Percentiles rank a stretch among this genome's conserved stretches.
These are phyloP conservation scores for Bombus superbus DNA, from an alignment of 1,140 invertebrate species.

Conservation along the genomic window DNA sequence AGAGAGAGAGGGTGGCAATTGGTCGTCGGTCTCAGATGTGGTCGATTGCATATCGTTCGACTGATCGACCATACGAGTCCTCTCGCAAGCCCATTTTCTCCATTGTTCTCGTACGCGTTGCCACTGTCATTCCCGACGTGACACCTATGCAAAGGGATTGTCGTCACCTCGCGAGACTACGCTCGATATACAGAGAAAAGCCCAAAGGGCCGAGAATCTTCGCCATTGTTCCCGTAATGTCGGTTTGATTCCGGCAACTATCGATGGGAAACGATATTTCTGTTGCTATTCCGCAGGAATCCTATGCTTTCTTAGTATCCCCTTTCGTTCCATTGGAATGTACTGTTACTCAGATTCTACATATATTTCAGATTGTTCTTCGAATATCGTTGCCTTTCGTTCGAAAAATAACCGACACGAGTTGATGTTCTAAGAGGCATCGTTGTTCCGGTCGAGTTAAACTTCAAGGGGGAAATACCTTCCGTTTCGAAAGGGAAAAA, in stretches of 20 bases:
- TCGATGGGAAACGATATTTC: neutral
- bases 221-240: conserved; percentile 8
- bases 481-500: neutral
- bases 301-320: neutral
- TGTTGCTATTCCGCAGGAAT: neutral
- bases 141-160: neutral
- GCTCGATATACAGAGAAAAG: conserved; percentile 18
- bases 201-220: neutral
- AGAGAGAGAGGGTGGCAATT: conserved; percentile 27
- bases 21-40: conserved; percentile 45
- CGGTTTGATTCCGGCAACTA: neutral
- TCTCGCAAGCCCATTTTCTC: neutral
- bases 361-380: neutral
- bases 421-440: neutral
- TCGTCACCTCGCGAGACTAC: conserved; percentile 12
- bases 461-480: neutral
- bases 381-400: neutral
- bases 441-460: neutral
- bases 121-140: neutral
- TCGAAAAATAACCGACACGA: neutral
- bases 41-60: conserved; percentile 40
- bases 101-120: conserved; percentile 21
- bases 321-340: neutral
- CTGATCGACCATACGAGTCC: conserved; percentile 45
- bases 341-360: no score